Evolutionary conservation across 2,797 vertebrate genomes (phyloP).

Genomic region (Echiichthys vipera): DNA sequence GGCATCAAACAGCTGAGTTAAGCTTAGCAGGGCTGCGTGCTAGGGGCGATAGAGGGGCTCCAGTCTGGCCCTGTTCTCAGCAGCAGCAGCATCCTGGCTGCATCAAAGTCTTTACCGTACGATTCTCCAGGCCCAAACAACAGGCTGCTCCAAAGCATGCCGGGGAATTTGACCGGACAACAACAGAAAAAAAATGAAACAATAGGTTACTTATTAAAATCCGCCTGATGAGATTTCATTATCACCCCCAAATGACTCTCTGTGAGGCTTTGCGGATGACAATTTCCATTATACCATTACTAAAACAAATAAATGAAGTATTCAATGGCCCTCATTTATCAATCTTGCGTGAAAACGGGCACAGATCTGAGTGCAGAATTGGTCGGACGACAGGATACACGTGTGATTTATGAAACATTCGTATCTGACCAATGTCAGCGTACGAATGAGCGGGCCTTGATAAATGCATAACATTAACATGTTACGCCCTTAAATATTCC

Average conservation of each 20-base stretch:
- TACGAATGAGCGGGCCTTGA: too few species aligned
- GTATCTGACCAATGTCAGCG: too few species aligned
- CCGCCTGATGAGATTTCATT: conserved; percentile 56
- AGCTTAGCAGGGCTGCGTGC: conserved; percentile 71
- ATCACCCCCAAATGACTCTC: conserved; percentile 45
- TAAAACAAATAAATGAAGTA: conserved; percentile 38
- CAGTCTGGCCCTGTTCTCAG: conserved; percentile 68
- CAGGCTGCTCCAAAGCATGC: conserved; percentile 62
- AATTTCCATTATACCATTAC: conserved; percentile 26
- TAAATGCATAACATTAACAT: too few species aligned
- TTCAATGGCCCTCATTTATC: too few species aligned
- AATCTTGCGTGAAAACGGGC: too few species aligned
- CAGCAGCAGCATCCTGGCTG: conserved; percentile 73
- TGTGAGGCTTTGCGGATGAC: conserved; percentile 10
- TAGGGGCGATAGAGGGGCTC: conserved; percentile 72
- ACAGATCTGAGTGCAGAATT: too few species aligned
- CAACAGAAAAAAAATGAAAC: conserved; percentile 48
- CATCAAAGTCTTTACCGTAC: conserved; percentile 65
- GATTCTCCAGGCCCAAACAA: conserved; percentile 74
- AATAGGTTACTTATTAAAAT: conserved; percentile 66
- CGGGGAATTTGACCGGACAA: conserved; percentile 57
- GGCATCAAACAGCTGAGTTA: conserved; percentile 80
- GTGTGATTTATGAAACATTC: too few species aligned
- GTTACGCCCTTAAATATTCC: too few species aligned
- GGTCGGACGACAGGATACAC: too few species aligned